phyloP scores from a whole-genome alignment of 2,797 vertebrate species.

The Rallus crepitans region DNA sequence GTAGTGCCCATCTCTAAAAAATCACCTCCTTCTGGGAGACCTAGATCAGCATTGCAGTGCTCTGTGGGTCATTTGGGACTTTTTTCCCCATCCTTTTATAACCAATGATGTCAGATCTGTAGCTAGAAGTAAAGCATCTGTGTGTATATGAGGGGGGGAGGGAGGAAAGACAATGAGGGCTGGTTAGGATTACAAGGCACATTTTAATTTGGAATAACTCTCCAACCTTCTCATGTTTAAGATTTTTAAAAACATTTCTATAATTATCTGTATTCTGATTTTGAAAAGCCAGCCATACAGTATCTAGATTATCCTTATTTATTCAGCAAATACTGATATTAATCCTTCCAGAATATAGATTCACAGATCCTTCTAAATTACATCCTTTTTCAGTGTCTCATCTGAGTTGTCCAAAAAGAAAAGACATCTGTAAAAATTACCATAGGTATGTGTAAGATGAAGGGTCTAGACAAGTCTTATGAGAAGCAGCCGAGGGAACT shows the following conservation, averaged over 20 bases:
- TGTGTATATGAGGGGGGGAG: background rate
- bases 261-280: background rate
- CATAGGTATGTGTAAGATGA: too few species aligned
- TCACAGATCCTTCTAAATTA: background rate
- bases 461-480: too few species aligned
- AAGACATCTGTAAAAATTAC: background rate
- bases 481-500: too few species aligned
- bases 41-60: background rate
- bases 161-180: background rate
- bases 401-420: background rate
- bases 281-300: background rate
- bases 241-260: background rate
- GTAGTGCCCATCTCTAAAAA: background rate
- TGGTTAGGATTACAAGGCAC: background rate
- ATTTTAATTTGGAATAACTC: background rate
- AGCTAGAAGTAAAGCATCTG: background rate
- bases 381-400: background rate
- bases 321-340: background rate
- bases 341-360: background rate
- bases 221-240: background rate
- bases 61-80: background rate
- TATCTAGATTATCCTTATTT: background rate
- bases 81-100: background rate
- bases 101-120: background rate
- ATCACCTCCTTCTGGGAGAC: background rate